These are phyloP conservation scores for Parapristionchus giblindavisi DNA, from an alignment of 2,888 invertebrate genomes.

Conservation along the genomic window DNA sequence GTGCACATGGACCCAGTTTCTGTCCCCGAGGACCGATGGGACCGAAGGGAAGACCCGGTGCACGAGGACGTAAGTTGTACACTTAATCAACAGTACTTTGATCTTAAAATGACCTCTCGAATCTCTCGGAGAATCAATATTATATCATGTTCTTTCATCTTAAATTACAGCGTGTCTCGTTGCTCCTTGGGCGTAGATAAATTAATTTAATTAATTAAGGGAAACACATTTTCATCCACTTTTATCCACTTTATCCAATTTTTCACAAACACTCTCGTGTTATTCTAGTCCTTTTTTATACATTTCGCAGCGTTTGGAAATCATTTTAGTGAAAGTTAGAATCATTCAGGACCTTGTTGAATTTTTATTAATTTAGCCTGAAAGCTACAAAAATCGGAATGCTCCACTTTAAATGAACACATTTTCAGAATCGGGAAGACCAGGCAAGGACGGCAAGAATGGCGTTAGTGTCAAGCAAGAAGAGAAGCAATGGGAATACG, in stretches of 20 bases:
- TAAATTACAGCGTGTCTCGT: too few species aligned
- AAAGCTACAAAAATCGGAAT: neutral
- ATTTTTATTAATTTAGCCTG: too few species aligned
- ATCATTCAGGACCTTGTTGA: too few species aligned
- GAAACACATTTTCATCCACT: neutral
- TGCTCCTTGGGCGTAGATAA: too few species aligned
- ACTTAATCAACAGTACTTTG: too few species aligned
- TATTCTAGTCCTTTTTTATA: too few species aligned
- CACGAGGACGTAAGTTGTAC: slow-evolving; percentile 37
- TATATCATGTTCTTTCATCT: neutral
- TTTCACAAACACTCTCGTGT: too few species aligned
- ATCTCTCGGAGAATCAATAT: too few species aligned
- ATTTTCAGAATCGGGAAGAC: slow-evolving; percentile 44
- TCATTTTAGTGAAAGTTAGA: neutral
- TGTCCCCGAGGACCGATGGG: slow-evolving; percentile 45
- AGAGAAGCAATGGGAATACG: slow-evolving; percentile 4
- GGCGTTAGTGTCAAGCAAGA: neutral
- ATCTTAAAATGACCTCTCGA: neutral
- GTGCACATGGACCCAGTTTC: slow-evolving; percentile 17
- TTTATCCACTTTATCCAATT: too few species aligned
- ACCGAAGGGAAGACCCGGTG: slow-evolving; percentile 43
- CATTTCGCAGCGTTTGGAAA: too few species aligned
- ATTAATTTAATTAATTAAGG: neutral
- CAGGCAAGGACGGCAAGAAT: slow-evolving; percentile 41
- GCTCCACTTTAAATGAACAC: neutral